Percentiles rank a stretch among this genome's conserved stretches.
phyloP scores from a whole-genome alignment of 2,888 invertebrate species.

The Cryptus armator region DNA sequence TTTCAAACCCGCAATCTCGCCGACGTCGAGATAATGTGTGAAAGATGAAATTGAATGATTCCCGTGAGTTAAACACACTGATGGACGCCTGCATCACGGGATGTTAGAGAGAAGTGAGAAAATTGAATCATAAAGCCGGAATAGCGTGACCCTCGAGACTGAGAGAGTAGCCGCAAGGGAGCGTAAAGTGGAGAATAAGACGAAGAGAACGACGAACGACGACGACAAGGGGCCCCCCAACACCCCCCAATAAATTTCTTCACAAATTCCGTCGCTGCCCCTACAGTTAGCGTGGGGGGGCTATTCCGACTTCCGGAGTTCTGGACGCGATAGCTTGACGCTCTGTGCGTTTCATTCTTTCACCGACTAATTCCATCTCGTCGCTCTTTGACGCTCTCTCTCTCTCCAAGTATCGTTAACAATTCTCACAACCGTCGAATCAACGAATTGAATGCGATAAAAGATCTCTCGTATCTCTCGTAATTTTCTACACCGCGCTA shows the following conservation, averaged over 20 bases:
- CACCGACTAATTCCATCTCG: constrained; percentile 43
- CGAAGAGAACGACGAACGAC: constrained; percentile 15
- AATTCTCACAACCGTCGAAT: constrained; percentile 40
- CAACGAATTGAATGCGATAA: constrained; percentile 41
- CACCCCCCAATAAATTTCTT: constrained; percentile 31
- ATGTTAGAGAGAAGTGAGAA: constrained; percentile 39
- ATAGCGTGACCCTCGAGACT: constrained; percentile 41
- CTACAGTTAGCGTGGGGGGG: constrained; percentile 22
- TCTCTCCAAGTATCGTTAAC: neutral
- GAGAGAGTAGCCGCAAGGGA: constrained; percentile 35
- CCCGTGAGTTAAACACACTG: constrained; percentile 51
- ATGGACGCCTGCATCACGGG: constrained; percentile 18
- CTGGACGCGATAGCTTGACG: constrained; percentile 23
- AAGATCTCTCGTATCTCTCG: neutral
- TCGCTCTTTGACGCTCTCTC: constrained; percentile 30
- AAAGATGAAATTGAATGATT: constrained; percentile 60
- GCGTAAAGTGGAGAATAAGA: constrained; percentile 34
- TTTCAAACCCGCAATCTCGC: constrained; percentile 1
- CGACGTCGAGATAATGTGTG: constrained; percentile 28
- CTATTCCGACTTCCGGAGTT: constrained; percentile 45
- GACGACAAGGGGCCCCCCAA: constrained; percentile 28
- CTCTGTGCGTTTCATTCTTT: constrained; percentile 27
- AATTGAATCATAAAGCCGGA: constrained; percentile 51
- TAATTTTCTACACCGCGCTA: neutral
- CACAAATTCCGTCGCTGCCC: constrained; percentile 47